Percentiles rank a stretch among this genome's conserved stretches.
Conservation (phyloP, 2,797 vertebrate genomes). For the Choloepus didactylus region DNA sequence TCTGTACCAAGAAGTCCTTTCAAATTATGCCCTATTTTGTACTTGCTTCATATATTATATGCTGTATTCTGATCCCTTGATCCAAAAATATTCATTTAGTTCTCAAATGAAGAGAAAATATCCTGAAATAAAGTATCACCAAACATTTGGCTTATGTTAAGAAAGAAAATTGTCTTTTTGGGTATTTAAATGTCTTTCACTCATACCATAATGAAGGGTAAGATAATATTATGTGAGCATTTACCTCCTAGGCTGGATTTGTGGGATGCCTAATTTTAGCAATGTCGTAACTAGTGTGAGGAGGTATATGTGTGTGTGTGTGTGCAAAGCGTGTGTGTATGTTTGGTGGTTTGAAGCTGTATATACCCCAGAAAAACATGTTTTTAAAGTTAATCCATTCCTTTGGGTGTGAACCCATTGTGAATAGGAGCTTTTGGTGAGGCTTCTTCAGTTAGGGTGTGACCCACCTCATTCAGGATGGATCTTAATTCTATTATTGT, state of each 20-base stretch:
- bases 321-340: background rate
- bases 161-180: conserved; percentile 45
- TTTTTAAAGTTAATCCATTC: too few relatives aligned
- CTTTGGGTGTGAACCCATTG: too few relatives aligned
- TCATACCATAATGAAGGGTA: conserved; percentile 51
- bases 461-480: too few relatives aligned
- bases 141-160: conserved; percentile 65
- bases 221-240: conserved; percentile 39
- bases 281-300: conserved; percentile 39
- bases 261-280: conserved; percentile 55
- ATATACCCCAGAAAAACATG: too few relatives aligned
- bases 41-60: conserved; percentile 11
- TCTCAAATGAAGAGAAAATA: conserved; percentile 57
- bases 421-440: too few relatives aligned
- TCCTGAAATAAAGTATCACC: conserved; percentile 25
- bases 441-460: too few relatives aligned
- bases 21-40: conserved; percentile 9
- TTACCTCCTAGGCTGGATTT: conserved; percentile 46
- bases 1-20: background rate
- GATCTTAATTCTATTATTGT: too few relatives aligned
- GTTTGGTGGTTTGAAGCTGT: too few relatives aligned
- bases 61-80: background rate
- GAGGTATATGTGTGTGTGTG: background rate
- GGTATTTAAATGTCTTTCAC: conserved; percentile 42
- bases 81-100: conserved; percentile 27